Conservation (phyloP, 2,888 invertebrate genomes). For the Phoronis australis region DNA sequence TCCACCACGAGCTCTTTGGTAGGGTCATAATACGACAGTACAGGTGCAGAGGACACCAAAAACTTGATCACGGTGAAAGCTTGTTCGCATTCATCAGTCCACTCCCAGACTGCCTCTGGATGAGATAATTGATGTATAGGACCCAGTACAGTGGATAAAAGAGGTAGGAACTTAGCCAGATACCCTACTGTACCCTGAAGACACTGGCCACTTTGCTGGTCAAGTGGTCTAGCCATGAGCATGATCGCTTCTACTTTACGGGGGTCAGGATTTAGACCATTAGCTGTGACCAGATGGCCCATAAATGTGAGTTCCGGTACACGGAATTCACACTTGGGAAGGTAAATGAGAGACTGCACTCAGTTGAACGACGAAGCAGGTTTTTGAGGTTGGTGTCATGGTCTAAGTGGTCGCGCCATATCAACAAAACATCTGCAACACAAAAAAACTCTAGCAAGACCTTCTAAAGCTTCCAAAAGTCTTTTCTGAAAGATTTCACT, state of each 20-base stretch:
- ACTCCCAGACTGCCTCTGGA: conserved; percentile 9
- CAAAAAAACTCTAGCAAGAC: too few species aligned
- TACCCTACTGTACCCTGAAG: conserved; percentile 10
- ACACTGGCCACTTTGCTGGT: conserved; percentile 8
- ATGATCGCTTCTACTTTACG: conserved; percentile 14
- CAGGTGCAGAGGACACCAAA: conserved; percentile 11
- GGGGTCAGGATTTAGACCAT: conserved; percentile 15
- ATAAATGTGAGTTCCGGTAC: conserved; percentile 14
- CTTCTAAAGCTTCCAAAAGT: conserved; percentile 14
- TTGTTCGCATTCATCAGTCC: conserved; percentile 10
- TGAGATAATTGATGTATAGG: conserved; percentile 10
- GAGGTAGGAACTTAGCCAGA: conserved; percentile 6
- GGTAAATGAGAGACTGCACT: conserved; percentile 10
- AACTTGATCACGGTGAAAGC: conserved; percentile 14
- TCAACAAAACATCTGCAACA: too few species aligned
- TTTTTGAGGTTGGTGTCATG: conserved; percentile 9
- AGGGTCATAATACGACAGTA: conserved; percentile 14
- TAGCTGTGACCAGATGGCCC: conserved; percentile 14
- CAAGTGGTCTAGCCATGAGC: conserved; percentile 12
- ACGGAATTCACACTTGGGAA: conserved; percentile 11
- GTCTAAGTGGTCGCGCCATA: conserved; percentile 7
- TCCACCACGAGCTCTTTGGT: conserved; percentile 12
- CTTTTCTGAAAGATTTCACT: conserved; percentile 19
- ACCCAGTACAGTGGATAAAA: conserved; percentile 1
- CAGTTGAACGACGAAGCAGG: conserved; percentile 5